Base-by-base conservation (phyloP, 2,888 invertebrate species). In the Latrodectus hesperus region DNA sequence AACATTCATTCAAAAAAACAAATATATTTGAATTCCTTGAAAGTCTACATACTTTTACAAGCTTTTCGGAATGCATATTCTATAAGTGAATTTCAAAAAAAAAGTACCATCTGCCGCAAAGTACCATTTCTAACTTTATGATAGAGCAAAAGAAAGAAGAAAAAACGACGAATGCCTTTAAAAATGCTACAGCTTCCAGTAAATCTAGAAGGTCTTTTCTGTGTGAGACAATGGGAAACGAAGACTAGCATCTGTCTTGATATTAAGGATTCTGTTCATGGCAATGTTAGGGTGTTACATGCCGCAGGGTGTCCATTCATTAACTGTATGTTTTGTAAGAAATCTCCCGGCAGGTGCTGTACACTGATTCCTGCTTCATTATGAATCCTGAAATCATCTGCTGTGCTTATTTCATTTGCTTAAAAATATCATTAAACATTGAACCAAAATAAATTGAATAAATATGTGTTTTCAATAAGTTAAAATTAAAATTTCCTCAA, bases 291-390 rank as follows among this genome's bases (percentile, higher is more conserved):
- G 16, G 49, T 70, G 49, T 70, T 38, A 38, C 70, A 38, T n/a
- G 53, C 72, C 52, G n/a, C 68, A 65, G 52, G 78, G 78, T 52
- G 26, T 22, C 17, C 78, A 68, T 78, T 68, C 68, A 78, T 78
- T 78, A 68, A 53, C 10, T 51, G 17, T 67, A 64, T 65, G 64
- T 65, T 65, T 65, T 67, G 16, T 49, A 51, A 8, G 51, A 53
- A 53, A 65, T 64, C 38, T n/a, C 65, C 38, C 16, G 65, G 76
- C 76, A 76, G 76, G 76, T 76, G 76, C 65, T 60, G 65, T 1
- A n/a, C 65, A n/a, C 51, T 64, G 17, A 51, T 76, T 64, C 12
- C 64, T 53, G 51, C 67, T 65, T 52, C 64, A 55, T 55, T 14
- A 55, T 14, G 2, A 14, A 55, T 55, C 55, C 11, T 0, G 22